Base-by-base conservation (phyloP, 2,888 invertebrate species). In the Chaetoderma sp. region DNA sequence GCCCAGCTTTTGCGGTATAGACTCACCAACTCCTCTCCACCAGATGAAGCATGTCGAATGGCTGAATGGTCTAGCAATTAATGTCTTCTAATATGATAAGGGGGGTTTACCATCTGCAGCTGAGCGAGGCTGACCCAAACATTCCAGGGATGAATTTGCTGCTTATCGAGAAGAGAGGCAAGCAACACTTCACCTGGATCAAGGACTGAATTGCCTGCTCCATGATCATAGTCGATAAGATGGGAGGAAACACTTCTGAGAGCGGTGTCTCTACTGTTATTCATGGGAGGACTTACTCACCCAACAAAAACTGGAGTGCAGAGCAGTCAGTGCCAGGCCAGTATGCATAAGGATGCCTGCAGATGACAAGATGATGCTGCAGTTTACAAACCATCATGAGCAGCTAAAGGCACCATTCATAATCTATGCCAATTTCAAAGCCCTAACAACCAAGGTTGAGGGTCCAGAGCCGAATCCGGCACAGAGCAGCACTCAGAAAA, bases 371-470 rank as follows among this genome's bases (percentile, higher is more conserved):
- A 54, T 36, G 23, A 45, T 23, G 27, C 47, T 65, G 2, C 1
- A 2, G 18, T 66, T 66, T 44, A 30, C 42, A 13, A 65, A 67
- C 60, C 39, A 42, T 16, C 54, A 60, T 32, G 59, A 60, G 36
- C 55, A 55, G 33, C 45, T 61, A n/a, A 27, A 25, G 25, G 58
- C 44, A 5, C 61, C 56, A 2, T 68, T 36, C 50, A 47, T 60
- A 21, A 60, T 68, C 56, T 67, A 68, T 36, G 61, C 65, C 13
- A 59, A 68, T 39, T 66, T 68, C 30, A 62, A 68, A 30, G 54
- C 55, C 16, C 32, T 67, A 0, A 67, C 56, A 8, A 65, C 54
- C 18, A 56, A 56, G 18, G 21, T 66, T 2, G 39, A 27, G 30
- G 55, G 59, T 4, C 18, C 58, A 2, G 63, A 44, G 28, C 58